Conservation (phyloP, 2,888 invertebrate genomes). For the Drosophila planitibia region DNA sequence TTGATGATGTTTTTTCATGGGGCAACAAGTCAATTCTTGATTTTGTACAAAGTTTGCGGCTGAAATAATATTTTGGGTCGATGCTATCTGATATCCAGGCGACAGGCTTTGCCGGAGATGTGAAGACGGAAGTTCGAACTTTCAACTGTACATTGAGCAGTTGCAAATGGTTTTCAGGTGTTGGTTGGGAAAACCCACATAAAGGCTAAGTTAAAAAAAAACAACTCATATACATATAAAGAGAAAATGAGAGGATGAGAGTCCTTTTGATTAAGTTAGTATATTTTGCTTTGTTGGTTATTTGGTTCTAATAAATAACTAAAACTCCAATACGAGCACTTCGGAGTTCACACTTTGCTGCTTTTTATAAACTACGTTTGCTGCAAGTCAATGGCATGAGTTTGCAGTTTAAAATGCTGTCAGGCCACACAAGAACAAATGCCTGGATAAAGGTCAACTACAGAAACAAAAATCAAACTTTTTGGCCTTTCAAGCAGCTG, state of each 20-base stretch:
- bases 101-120: not conserved
- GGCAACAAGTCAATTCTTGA: slow-evolving; percentile 64
- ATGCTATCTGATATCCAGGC: slow-evolving; percentile 15
- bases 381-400: slow-evolving; percentile 31
- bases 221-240: slow-evolving; percentile 12
- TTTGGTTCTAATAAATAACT: slow-evolving; percentile 43
- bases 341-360: slow-evolving; percentile 15
- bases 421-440: not conserved
- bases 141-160: slow-evolving; percentile 11
- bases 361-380: slow-evolving; percentile 16
- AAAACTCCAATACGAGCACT: slow-evolving; percentile 24
- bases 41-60: slow-evolving; percentile 31
- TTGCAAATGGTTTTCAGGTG: slow-evolving; percentile 19
- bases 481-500: slow-evolving; percentile 44
- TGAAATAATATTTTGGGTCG: slow-evolving; percentile 45
- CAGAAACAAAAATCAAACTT: slow-evolving; percentile 34
- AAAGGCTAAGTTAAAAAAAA: slow-evolving; percentile 34
- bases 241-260: not conserved
- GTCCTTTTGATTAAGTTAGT: slow-evolving; percentile 46
- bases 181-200: slow-evolving; percentile 24
- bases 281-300: slow-evolving; percentile 50
- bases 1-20: slow-evolving; percentile 26
- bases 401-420: slow-evolving; percentile 25
- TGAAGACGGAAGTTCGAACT: slow-evolving; percentile 10
- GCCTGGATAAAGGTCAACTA: slow-evolving; percentile 31